Evolutionary conservation across 2,888 invertebrate genomes (phyloP).

Genomic region (Crioceris asparagi): DNA sequence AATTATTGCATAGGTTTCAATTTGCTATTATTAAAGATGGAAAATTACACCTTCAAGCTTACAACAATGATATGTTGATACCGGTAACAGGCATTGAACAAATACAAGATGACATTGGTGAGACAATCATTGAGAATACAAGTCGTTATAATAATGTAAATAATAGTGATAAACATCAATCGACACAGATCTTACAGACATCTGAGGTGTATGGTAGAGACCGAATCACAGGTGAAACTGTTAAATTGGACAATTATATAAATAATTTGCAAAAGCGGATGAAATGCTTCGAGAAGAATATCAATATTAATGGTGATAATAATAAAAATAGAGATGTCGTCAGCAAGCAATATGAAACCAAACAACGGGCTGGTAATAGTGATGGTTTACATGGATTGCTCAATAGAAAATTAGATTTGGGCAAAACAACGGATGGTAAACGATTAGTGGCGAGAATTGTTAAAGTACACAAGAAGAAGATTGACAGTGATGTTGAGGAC

Average conservation of each 20-base stretch:
- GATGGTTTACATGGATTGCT: neutral
- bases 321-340: no score
- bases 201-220: no score
- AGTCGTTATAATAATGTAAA: no score
- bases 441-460: neutral
- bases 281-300: no score
- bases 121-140: no score
- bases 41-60: neutral
- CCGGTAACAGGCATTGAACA: neutral
- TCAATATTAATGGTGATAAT: no score
- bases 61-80: neutral
- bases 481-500: neutral
- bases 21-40: neutral
- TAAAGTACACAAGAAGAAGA: neutral
- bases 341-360: no score
- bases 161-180: no score
- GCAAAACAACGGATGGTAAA: neutral
- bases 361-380: no score
- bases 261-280: no score
- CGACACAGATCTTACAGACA: no score
- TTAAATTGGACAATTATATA: neutral
- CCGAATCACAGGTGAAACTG: no score
- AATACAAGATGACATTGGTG: neutral
- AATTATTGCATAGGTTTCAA: neutral
- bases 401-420: neutral